Base-by-base conservation (phyloP, 2,797 vertebrate species). In the Fringilla coelebs region DNA sequence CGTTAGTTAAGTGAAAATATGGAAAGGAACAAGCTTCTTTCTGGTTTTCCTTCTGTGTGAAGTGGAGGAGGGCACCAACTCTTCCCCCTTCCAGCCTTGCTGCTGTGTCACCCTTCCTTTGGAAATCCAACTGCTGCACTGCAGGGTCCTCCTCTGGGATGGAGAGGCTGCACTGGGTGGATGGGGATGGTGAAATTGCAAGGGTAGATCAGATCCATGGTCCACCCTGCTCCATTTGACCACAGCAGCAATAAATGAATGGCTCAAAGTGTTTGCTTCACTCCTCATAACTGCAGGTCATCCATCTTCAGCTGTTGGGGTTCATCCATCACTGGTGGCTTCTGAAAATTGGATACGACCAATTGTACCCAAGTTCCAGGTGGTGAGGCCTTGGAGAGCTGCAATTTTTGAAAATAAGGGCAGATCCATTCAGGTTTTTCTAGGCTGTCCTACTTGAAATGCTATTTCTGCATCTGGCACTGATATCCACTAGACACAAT, bases 401-500 rank as follows among this genome's bases (percentile, higher is more conserved):
- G 43, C 7, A 7, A 2, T 51, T 63, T 10, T 62, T 88, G 6
- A 5, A 75, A 80, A 63, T 17, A 38, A 73, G 19, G 41, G 15
- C 18, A 76, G 26, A 36, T 75, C 71, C 45, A 60, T 71, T 48
- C 49, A 8, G 0, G 2, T 75, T 78, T 72, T 45, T 24, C 34
- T n/a, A 8, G 9, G 6, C 8, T 62, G 22, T 43, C 28, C 19
- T 20, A 13, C 19, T 87, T 49, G 67, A 51, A 81, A 71, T 40
- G 15, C 3, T n/a, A 0, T 84, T 76, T 83, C 38, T 65, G 34
- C 49, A n/a, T 20, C 78, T 38, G 57, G 19, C 38, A 26, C 11
- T 36, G 66, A 43, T 10, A n/a, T 25, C 34, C 31, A 45, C 0
- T 1, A 40, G 52, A 43, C 21, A 24, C 0, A 61, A 26, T 32